phyloP scores from a whole-genome alignment of 1,140 invertebrate species.

The Bombyx mandarina region DNA sequence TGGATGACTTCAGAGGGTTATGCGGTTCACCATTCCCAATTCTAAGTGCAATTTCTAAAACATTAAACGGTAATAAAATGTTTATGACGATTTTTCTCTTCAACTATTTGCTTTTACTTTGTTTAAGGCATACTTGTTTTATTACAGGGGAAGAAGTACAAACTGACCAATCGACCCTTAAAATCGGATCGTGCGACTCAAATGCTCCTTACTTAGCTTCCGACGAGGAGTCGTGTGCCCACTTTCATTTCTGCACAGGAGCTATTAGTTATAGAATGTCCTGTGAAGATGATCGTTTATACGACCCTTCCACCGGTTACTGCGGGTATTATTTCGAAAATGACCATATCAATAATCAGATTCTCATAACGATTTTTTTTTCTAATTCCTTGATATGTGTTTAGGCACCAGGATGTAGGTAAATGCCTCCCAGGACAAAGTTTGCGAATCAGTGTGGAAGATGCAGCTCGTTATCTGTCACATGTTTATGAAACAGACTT shows the following conservation, averaged over 20 bases:
- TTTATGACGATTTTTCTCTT: background rate
- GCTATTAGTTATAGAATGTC: constrained; percentile 73
- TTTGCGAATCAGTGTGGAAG: constrained; percentile 54
- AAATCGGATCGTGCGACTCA: constrained; percentile 64
- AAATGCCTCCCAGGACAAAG: constrained; percentile 63
- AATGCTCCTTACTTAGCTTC: constrained; percentile 69
- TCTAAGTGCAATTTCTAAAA: constrained; percentile 72
- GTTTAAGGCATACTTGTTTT: background rate
- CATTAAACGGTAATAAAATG: constrained; percentile 67
- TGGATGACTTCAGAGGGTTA: constrained; percentile 79
- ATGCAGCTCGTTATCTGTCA: constrained; percentile 46
- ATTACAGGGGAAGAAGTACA: constrained; percentile 38
- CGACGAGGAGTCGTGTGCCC: constrained; percentile 77
- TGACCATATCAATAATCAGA: background rate
- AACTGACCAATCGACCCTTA: constrained; percentile 51
- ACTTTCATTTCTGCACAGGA: constrained; percentile 78
- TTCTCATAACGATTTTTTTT: background rate
- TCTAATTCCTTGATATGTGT: constrained; percentile 5
- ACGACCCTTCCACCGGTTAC: constrained; percentile 67
- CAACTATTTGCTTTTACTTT: background rate
- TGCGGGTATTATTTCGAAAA: constrained; percentile 46
- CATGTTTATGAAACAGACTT: constrained; percentile 57
- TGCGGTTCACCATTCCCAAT: constrained; percentile 78
- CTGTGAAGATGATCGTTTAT: constrained; percentile 67
- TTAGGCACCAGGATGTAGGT: constrained; percentile 52